A percentile compares a stretch with the other conserved stretches of the same genome.
These are phyloP conservation scores for Nibea coibor DNA, from an alignment of 2,113 vertebrate genomes.

Conservation along the genomic window DNA sequence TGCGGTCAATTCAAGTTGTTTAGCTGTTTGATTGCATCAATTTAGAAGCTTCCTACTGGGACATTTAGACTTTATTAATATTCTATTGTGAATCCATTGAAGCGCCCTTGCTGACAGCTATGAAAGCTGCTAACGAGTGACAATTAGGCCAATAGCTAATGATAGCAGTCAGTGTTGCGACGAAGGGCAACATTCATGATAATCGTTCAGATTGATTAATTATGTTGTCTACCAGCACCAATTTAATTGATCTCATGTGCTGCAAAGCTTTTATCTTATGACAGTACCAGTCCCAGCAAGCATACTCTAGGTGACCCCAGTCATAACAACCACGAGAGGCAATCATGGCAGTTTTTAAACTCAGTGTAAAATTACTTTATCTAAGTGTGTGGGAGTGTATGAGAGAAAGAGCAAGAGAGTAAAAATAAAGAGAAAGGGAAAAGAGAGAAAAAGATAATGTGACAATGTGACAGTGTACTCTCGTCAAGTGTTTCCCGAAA, in stretches of 20 bases:
- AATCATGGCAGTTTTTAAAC: conserved; percentile 23
- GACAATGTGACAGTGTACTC: conserved; percentile 51
- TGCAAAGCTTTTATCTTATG: conserved; percentile 44
- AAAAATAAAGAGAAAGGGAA: conserved; percentile 19
- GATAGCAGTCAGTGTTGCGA: conserved; percentile 41
- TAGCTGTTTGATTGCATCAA: conserved; percentile 9
- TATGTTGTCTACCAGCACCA: conserved; percentile 24
- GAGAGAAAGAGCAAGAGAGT: conserved; percentile 7
- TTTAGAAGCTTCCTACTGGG: conserved; percentile 30
- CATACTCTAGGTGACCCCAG: conserved; percentile 26
- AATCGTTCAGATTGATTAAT: conserved; percentile 56
- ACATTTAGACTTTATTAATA: conserved; percentile 47
- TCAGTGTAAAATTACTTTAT: conserved; percentile 31
- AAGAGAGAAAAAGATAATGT: conserved; percentile 38
- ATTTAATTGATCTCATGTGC: conserved; percentile 32
- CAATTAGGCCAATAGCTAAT: conserved; percentile 57
- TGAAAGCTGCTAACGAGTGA: conserved; percentile 58
- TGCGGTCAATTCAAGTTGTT: conserved; percentile 30
- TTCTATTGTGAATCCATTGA: conserved; percentile 35
- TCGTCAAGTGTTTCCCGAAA: conserved; percentile 65
- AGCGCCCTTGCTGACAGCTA: conserved; percentile 48
- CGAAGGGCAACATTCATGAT: conserved; percentile 35
- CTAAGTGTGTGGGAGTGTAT: not conserved
- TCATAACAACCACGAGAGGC: conserved; percentile 36
- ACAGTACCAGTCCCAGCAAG: not conserved